These are phyloP conservation scores for Nothobranchius furzeri DNA, from an alignment of 2,113 vertebrate species.

Conservation along the genomic window DNA sequence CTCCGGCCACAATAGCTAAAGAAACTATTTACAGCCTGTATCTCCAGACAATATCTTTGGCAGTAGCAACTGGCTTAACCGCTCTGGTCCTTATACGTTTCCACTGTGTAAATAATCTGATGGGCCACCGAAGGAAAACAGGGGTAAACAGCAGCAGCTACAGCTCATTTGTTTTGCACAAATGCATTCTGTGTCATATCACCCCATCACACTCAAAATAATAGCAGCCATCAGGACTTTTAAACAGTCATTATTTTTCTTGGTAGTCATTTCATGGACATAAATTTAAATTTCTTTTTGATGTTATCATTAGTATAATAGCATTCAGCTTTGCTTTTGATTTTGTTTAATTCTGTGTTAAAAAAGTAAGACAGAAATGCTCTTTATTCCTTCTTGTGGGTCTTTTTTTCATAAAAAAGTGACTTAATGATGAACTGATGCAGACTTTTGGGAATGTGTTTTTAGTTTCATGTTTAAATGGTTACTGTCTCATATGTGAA, in stretches of 20 bases:
- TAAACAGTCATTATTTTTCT: constrained; percentile 70
- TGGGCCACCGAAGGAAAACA: constrained; percentile 72
- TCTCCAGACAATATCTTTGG: constrained; percentile 79
- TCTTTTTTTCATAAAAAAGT: background rate
- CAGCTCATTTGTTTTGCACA: constrained; percentile 79
- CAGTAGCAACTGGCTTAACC: constrained; percentile 70
- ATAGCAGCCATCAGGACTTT: constrained; percentile 71
- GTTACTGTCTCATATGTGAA: too few species aligned
- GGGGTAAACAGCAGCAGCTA: constrained; percentile 70
- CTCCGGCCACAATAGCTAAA: constrained; percentile 58
- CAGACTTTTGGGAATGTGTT: too few species aligned
- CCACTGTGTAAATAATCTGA: constrained; percentile 77
- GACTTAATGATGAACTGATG: background rate
- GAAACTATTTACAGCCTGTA: constrained; percentile 61
- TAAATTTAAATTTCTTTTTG: constrained; percentile 50
- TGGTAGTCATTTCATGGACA: constrained; percentile 59
- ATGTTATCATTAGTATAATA: constrained; percentile 31
- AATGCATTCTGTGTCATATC: constrained; percentile 70
- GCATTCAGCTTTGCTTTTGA: background rate
- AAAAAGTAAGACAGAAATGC: background rate
- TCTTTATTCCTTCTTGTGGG: background rate
- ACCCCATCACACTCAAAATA: constrained; percentile 64
- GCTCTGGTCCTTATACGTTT: constrained; percentile 73
- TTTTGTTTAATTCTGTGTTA: constrained; percentile 17
- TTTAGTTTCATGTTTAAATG: too few species aligned